Evolutionary conservation across 2,797 vertebrate species (phyloP).

Genomic region (Scolopax bukidnonensis): DNA sequence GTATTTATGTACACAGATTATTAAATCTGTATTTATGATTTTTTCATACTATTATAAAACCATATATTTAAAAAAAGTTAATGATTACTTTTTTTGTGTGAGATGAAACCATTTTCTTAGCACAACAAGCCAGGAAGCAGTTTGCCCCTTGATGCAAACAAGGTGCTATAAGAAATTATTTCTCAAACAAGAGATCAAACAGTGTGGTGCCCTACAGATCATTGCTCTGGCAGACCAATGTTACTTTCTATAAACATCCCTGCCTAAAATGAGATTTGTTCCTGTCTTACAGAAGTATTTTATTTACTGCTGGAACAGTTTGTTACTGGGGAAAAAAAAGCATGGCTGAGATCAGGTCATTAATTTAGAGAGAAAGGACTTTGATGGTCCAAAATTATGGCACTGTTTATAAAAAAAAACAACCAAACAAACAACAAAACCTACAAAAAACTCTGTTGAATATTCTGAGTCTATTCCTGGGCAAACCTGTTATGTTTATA

Average conservation of each 20-base stretch:
- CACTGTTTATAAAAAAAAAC: not conserved
- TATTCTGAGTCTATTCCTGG: not conserved
- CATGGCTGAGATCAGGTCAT: not conserved
- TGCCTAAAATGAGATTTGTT: slow-evolving; percentile 2
- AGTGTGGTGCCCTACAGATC: not conserved
- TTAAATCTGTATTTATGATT: not conserved
- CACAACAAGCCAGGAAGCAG: not conserved
- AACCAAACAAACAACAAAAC: too few species aligned
- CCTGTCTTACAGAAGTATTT: not conserved
- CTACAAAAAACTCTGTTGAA: not conserved
- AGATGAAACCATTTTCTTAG: not conserved
- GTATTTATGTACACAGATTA: too few species aligned
- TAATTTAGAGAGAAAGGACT: not conserved
- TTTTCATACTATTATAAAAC: not conserved
- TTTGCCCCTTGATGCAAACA: not conserved
- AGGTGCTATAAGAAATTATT: not conserved
- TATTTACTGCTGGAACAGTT: slow-evolving; percentile 38
- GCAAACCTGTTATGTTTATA: not conserved
- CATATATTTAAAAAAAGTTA: not conserved
- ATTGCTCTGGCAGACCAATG: not conserved
- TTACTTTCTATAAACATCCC: slow-evolving; percentile 16
- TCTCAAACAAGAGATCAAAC: slow-evolving; percentile 20
- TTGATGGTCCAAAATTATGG: not conserved
- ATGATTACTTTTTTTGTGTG: not conserved
- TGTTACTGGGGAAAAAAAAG: slow-evolving; percentile 28